Evolutionary conservation across 92 coral and sea anemone species (phyloP).

Genomic region (Scolanthus callimorphus): DNA sequence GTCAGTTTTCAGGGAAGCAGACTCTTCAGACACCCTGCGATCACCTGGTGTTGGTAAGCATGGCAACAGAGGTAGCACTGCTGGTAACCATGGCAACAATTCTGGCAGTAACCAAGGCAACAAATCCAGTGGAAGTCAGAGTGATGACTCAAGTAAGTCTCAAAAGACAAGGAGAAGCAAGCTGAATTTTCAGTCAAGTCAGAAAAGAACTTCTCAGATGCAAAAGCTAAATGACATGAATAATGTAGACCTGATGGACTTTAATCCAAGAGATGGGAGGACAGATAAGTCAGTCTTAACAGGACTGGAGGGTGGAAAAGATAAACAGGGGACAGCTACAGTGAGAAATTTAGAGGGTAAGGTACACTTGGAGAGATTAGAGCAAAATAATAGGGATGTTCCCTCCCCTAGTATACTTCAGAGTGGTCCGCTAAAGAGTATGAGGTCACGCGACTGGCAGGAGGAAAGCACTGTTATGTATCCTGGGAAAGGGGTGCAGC

Average conservation of each 20-base stretch:
- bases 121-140: not conserved
- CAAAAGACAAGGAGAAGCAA: not conserved
- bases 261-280: too few relatives aligned
- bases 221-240: too few relatives aligned
- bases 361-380: not conserved
- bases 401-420: conserved; percentile 1
- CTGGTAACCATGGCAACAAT: too few relatives aligned
- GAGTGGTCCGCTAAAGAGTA: not conserved
- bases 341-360: not conserved
- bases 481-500: too few relatives aligned
- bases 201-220: not conserved
- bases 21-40: not conserved
- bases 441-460: not conserved
- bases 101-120: too few relatives aligned
- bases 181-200: not conserved
- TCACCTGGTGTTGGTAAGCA: not conserved
- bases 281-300: too few relatives aligned
- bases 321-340: not conserved
- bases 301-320: not conserved
- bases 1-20: not conserved
- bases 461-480: not conserved
- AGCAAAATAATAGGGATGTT: not conserved
- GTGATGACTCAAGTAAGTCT: not conserved
- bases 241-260: too few relatives aligned
- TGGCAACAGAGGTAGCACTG: not conserved